phyloP scores from a whole-genome alignment of 2,797 vertebrate species.

The Potorous gilbertii region DNA sequence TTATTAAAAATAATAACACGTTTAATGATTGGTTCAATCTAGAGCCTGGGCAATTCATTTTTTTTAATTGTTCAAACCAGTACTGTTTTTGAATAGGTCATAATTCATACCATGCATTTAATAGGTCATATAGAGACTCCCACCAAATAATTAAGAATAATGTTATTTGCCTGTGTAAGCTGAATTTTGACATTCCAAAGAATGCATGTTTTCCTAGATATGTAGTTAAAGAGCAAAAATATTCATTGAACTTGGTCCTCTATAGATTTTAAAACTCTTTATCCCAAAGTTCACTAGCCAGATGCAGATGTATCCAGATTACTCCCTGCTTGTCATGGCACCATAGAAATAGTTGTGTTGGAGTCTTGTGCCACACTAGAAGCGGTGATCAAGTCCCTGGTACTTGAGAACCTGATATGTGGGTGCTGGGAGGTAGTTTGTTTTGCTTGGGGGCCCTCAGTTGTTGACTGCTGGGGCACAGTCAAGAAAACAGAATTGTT shows the following conservation, averaged over 20 bases:
- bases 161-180: background rate
- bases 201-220: background rate
- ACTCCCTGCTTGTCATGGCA: background rate
- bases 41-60: background rate
- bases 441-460: background rate
- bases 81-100: background rate
- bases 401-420: background rate
- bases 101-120: background rate
- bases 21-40: background rate
- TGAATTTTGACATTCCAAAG: background rate
- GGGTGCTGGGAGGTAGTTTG: background rate
- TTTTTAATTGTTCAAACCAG: background rate
- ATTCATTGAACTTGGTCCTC: background rate
- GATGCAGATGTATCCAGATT: background rate
- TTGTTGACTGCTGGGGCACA: background rate
- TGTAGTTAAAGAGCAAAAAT: background rate
- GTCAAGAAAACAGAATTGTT: background rate
- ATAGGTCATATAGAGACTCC: background rate
- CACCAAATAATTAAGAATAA: background rate
- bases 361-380: background rate
- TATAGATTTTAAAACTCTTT: background rate
- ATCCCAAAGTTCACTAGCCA: background rate
- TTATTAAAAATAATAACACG: background rate
- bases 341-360: background rate
- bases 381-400: background rate